phyloP scores from a whole-genome alignment of 2,888 invertebrate genomes.

The Coelinius sp. region DNA sequence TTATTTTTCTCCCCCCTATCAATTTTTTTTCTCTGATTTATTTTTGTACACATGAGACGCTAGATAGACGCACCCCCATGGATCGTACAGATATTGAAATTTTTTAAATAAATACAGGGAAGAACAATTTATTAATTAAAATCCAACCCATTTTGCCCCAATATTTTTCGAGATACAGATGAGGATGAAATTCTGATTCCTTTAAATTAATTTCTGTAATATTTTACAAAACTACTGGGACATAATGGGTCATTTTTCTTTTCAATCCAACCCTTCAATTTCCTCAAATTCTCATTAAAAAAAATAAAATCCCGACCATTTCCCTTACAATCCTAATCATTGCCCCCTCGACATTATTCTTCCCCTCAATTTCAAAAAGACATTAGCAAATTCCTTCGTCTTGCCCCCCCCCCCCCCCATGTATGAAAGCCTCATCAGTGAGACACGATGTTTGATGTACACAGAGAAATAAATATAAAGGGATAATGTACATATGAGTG shows the following conservation, averaged over 20 bases:
- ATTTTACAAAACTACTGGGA: too few relatives aligned
- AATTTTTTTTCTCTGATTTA: background rate
- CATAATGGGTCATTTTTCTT: too few relatives aligned
- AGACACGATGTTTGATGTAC: conserved; percentile 10
- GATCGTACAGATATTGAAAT: background rate
- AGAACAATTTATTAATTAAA: too few relatives aligned
- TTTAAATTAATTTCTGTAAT: background rate
- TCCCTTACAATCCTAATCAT: background rate
- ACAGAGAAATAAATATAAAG: conserved; percentile 8
- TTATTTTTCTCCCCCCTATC: background rate
- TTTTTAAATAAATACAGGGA: too few relatives aligned
- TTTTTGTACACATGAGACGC: conserved; percentile 17
- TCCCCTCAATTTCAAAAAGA: background rate
- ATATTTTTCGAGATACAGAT: too few relatives aligned
- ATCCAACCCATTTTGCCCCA: too few relatives aligned
- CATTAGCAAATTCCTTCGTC: background rate
- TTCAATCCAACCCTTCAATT: too few relatives aligned
- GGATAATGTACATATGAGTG: conserved; percentile 14
- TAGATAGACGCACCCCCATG: conserved; percentile 20
- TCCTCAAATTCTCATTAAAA: too few relatives aligned
- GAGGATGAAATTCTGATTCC: background rate
- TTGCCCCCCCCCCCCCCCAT: too few relatives aligned
- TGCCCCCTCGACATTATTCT: background rate
- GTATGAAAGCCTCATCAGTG: background rate
- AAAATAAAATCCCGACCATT: background rate